Evolutionary conservation across 2,888 invertebrate genomes (phyloP).

Genomic region (Acanthosoma haemorrhoidale): DNA sequence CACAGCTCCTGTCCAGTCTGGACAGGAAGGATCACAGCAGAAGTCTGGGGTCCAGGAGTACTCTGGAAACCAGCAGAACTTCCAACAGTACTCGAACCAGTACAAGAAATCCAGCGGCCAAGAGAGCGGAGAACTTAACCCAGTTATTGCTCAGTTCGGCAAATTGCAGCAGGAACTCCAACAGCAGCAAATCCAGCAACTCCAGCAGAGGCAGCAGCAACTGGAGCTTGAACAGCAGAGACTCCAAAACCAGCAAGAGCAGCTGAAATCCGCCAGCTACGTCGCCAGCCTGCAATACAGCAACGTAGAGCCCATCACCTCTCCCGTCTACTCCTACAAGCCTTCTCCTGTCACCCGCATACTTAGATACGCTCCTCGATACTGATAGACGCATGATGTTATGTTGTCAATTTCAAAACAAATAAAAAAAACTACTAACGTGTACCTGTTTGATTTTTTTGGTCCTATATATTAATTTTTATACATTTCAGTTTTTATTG

Average conservation of each 20-base stretch:
- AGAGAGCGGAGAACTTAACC: neutral
- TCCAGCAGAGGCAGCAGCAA: neutral
- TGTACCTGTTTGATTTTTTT: too few species aligned
- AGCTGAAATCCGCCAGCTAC: neutral
- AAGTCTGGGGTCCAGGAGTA: neutral
- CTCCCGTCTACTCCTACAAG: constrained; percentile 14
- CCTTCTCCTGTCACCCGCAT: constrained; percentile 19
- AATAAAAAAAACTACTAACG: too few species aligned
- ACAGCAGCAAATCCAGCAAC: neutral
- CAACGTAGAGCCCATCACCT: constrained; percentile 10
- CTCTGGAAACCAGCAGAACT: neutral
- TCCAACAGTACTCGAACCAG: too few species aligned
- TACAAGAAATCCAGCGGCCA: neutral
- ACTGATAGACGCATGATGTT: too few species aligned
- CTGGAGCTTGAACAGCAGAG: neutral
- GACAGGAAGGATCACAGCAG: neutral
- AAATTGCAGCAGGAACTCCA: neutral
- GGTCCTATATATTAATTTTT: too few species aligned
- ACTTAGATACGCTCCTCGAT: constrained; percentile 19
- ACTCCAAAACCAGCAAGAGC: constrained; percentile 10
- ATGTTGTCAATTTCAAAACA: too few species aligned
- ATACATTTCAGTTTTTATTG: too few species aligned
- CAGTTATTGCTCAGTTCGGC: neutral
- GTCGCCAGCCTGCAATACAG: neutral
- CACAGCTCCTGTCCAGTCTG: neutral